Evolutionary conservation across 2,113 vertebrate genomes (phyloP), one percentile per base, ranked within the genome.

Genomic region (Perccottus glenii): DNA sequence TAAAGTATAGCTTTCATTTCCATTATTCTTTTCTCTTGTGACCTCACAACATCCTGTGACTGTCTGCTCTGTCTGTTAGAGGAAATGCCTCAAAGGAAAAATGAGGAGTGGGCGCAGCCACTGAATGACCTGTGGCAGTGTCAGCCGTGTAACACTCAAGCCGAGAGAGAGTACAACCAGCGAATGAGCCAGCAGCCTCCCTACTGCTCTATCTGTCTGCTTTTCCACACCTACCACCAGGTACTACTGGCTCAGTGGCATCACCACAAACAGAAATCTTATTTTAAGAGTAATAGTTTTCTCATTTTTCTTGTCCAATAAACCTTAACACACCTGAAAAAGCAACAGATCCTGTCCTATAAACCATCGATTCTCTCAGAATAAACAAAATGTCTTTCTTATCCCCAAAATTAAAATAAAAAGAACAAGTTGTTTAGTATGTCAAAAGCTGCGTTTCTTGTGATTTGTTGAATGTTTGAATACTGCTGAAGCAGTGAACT

Each of bases 171-270:
- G 32, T 98, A 97, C 81, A 99, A 99, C 64, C 89, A 90, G 47
- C 87, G 51, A 15, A 92, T 96, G 94, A 95, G 96, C 59, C 93
- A 92, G 70, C 93, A 93, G 84, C 78, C 94, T 2, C 98, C 98
- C 0, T 95, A 95, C 88, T 99, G 98, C 56, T 94, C 95, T 4
- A 94, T 99, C 47, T 99, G 98, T 77, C 91, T 96, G 88, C 94
- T 99, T 19, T 99, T 99, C 88, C 93, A 96, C 87, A 93, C 93
- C 0, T 93, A 98, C 52, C 91, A 96, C 71, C 94, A 96, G 93
- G 89, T 95, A 51, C 73, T 44, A 36, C 12, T 42, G 27, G 35
- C 10, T 48, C 33, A 52, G 10, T 2, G 11, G 10, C 9, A 52
- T 32, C 19, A 4, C 9, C 9, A 6, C 19, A 2, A 11, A 4